Conservation (phyloP, 2,888 invertebrate genomes). For the Hedychridium roseum region DNA sequence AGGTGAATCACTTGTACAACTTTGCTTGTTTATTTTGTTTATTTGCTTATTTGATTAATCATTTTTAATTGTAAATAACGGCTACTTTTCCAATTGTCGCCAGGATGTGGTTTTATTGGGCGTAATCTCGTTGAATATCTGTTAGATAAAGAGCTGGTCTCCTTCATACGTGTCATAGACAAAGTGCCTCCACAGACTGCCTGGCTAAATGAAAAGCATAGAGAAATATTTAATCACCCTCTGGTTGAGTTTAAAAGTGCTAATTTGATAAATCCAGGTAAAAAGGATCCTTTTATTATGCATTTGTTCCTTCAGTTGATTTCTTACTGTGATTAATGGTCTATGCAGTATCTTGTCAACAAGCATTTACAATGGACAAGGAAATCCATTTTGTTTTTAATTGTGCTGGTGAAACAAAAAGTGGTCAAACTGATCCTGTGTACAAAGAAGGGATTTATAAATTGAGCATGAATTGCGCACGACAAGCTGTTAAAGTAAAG, state of each 20-base stretch:
- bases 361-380: constrained; percentile 74
- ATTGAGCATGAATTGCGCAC: constrained; percentile 84
- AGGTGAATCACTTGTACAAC: constrained; percentile 41
- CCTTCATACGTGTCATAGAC: constrained; percentile 82
- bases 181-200: constrained; percentile 94
- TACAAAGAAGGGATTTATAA: constrained; percentile 90
- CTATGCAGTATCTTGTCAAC: constrained; percentile 79
- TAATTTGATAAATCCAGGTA: constrained; percentile 89
- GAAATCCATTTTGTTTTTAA: constrained; percentile 84
- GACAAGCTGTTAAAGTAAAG: constrained; percentile 74
- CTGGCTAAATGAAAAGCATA: constrained; percentile 82
- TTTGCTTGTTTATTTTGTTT: too few species aligned
- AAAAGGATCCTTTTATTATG: not conserved
- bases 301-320: not conserved
- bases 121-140: constrained; percentile 86
- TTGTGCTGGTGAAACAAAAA: constrained; percentile 91
- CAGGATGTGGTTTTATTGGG: constrained; percentile 94
- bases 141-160: constrained; percentile 78
- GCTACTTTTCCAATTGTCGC: too few species aligned
- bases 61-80: constrained; percentile 23
- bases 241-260: constrained; percentile 89
- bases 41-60: constrained; percentile 5
- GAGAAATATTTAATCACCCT: constrained; percentile 76
- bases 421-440: constrained; percentile 87
- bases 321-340: not conserved